Conservation (phyloP, 1,140 invertebrate species). For the Monochamus saltuarius region DNA sequence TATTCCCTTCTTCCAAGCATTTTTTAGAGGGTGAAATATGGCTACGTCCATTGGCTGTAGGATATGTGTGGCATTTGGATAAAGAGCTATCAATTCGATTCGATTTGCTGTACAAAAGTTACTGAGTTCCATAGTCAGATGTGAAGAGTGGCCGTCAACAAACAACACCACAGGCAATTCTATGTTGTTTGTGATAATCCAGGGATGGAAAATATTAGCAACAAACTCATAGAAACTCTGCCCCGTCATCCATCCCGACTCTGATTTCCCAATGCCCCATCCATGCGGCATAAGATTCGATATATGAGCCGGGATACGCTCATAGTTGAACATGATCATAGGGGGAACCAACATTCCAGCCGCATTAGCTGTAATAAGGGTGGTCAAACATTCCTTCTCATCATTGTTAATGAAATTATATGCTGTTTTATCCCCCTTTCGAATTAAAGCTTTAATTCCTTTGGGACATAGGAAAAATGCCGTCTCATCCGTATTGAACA, state of each 20-base stretch:
- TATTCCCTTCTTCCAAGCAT: slow-evolving; percentile 1
- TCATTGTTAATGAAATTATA: not conserved
- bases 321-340: slow-evolving; percentile 50
- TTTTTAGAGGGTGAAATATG: slow-evolving; percentile 7
- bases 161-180: slow-evolving; percentile 2
- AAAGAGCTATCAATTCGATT: not conserved
- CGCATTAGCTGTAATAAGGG: slow-evolving; percentile 22
- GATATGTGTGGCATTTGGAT: too few species aligned
- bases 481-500: slow-evolving; percentile 14
- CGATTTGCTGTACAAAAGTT: not conserved
- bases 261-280: slow-evolving; percentile 48
- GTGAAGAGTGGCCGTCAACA: not conserved
- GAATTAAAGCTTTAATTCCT: slow-evolving; percentile 9
- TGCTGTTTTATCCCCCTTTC: not conserved
- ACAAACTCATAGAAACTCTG: slow-evolving; percentile 52
- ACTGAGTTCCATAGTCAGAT: not conserved
- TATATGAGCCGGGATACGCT: slow-evolving; percentile 37
- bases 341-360: slow-evolving; percentile 33
- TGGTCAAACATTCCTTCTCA: slow-evolving; percentile 29
- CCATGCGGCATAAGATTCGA: slow-evolving; percentile 28
- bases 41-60: slow-evolving; percentile 11
- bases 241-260: slow-evolving; percentile 53
- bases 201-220: slow-evolving; percentile 21
- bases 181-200: slow-evolving; percentile 31
- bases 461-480: slow-evolving; percentile 12